A percentile compares a stretch with the other conserved stretches of the same genome.
Evolutionary conservation across 2,888 invertebrate species (phyloP).

Genomic region (Agrochola lota): DNA sequence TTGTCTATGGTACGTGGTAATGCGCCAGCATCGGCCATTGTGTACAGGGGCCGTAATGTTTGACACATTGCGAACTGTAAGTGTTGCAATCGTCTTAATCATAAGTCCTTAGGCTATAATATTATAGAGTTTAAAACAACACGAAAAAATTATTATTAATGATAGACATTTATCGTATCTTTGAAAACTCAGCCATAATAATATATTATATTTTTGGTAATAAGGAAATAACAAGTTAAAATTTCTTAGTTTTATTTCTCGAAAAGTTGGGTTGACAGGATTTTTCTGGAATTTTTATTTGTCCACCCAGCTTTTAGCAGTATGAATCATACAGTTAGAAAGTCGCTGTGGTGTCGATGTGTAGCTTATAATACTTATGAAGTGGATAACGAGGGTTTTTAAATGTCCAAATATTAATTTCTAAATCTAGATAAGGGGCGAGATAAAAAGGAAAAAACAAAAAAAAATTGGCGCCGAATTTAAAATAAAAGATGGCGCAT

Average conservation of each 20-base stretch:
- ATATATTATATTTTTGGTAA: constrained; percentile 88
- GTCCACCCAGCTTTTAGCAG: constrained; percentile 76
- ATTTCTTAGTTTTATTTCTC: constrained; percentile 79
- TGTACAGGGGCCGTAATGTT: constrained; percentile 58
- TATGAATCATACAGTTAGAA: constrained; percentile 70
- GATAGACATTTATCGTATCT: constrained; percentile 86
- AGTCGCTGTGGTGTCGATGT: constrained; percentile 75
- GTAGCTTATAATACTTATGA: constrained; percentile 70
- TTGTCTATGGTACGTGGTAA: constrained; percentile 22
- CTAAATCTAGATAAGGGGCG: constrained; percentile 10
- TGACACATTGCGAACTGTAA: constrained; percentile 87
- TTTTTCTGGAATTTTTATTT: constrained; percentile 67
- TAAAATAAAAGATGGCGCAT: constrained; percentile 60
- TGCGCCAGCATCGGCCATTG: constrained; percentile 42
- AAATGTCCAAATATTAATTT: constrained; percentile 48
- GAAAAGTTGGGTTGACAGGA: constrained; percentile 78
- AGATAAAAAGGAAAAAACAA: background rate
- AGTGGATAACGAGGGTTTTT: constrained; percentile 56
- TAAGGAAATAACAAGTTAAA: constrained; percentile 83
- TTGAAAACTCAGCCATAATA: constrained; percentile 89
- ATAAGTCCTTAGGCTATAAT: constrained; percentile 83
- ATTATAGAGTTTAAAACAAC: constrained; percentile 81
- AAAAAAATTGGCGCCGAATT: constrained; percentile 41
- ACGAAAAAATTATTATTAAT: constrained; percentile 84
- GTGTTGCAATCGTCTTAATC: constrained; percentile 87